These are phyloP conservation scores for Megaustenia siamemsis DNA, from an alignment of 2,888 invertebrate genomes.

Conservation along the genomic window DNA sequence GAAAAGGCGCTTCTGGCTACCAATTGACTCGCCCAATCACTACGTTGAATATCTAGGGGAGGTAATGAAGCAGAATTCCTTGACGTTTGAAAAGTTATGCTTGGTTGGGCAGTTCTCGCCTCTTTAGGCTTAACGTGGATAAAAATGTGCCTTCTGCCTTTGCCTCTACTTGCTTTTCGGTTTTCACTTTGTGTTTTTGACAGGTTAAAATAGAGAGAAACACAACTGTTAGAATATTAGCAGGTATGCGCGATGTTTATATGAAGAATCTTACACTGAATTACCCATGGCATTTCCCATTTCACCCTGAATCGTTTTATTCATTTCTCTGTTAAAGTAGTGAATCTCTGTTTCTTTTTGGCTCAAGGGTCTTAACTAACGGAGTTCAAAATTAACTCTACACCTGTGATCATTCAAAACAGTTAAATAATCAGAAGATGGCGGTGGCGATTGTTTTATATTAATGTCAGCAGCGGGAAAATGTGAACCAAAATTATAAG, in stretches of 20 bases:
- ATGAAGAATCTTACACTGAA: conserved; percentile 2
- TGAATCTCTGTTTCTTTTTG: neutral
- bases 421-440: no score
- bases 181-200: neutral
- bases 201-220: neutral
- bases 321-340: conserved; percentile 22
- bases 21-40: conserved; percentile 45
- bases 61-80: conserved; percentile 47
- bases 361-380: no score
- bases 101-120: neutral
- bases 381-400: no score
- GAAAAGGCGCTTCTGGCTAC: conserved; percentile 21
- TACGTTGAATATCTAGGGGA: conserved; percentile 31
- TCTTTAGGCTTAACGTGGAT: neutral
- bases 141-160: neutral
- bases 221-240: neutral
- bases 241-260: neutral
- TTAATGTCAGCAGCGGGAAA: no score
- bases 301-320: conserved; percentile 23
- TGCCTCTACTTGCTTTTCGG: neutral
- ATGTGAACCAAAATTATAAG: no score
- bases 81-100: conserved; percentile 29
- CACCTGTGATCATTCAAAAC: no score
- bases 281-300: neutral
- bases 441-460: no score